These are phyloP conservation scores for Gortyna flavago DNA, from an alignment of 2,888 invertebrate species.

Conservation along the genomic window DNA sequence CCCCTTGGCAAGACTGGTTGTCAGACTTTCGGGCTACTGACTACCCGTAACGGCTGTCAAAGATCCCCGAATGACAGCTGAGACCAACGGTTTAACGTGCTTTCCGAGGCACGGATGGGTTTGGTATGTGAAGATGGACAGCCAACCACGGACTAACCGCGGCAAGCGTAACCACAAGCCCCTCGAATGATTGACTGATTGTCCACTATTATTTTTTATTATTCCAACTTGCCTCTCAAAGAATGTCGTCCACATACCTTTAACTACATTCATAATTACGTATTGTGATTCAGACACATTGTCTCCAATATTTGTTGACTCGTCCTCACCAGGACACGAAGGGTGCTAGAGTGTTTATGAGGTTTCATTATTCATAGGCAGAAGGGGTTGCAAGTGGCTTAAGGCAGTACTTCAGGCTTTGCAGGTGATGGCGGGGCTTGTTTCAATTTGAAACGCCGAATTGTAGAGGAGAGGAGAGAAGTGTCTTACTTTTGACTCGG, in stretches of 20 bases:
- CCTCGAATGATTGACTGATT: background rate
- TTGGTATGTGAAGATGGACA: background rate
- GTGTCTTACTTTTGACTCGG: background rate
- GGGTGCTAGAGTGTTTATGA: conserved; percentile 75
- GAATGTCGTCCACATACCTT: background rate
- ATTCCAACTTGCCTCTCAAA: background rate
- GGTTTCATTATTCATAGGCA: conserved; percentile 77
- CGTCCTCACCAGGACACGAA: conserved; percentile 45
- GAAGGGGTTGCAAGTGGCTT: conserved; percentile 61
- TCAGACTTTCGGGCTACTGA: background rate
- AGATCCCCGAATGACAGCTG: background rate
- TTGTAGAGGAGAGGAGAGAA: background rate
- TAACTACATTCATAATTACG: background rate
- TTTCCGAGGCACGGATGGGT: background rate
- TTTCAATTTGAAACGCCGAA: conserved; percentile 30
- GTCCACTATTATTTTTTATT: background rate
- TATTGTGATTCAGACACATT: conserved; percentile 12
- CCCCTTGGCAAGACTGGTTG: no score
- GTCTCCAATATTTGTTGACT: conserved; percentile 37
- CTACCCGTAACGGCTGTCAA: no score
- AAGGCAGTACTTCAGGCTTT: conserved; percentile 50
- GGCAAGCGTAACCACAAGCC: background rate
- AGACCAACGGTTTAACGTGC: background rate
- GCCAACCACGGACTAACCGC: background rate
- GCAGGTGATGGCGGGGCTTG: conserved; percentile 15